Evolutionary conservation across 2,113 vertebrate species (phyloP).

Genomic region (Gorsachius goisagi): DNA sequence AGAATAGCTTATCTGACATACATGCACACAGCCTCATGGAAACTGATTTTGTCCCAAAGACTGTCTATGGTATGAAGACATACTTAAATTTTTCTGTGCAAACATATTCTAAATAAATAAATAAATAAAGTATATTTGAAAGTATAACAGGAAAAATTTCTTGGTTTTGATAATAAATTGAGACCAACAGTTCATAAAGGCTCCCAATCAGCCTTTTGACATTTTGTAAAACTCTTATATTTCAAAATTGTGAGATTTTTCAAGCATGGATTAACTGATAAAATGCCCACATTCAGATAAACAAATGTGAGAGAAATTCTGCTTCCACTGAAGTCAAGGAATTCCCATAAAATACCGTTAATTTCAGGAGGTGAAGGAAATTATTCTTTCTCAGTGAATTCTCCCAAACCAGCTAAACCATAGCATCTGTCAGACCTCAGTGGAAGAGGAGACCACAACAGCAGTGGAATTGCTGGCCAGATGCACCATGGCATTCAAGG

Average conservation of each 20-base stretch:
- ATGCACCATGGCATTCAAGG: not conserved
- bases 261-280: not conserved
- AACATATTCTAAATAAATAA: not conserved
- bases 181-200: not conserved
- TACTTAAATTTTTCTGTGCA: not conserved
- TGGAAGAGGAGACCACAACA: not conserved
- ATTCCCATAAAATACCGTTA: not conserved
- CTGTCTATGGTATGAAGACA: not conserved
- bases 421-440: not conserved
- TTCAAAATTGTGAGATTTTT: not conserved
- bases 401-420: not conserved
- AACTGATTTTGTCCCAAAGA: not conserved
- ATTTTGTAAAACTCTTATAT: not conserved
- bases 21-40: not conserved
- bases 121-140: not conserved
- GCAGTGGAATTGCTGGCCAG: not conserved
- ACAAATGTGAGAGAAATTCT: not conserved
- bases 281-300: not conserved
- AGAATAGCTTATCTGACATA: not conserved
- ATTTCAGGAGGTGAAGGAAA: not conserved
- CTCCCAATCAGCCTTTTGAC: not conserved
- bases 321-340: not conserved
- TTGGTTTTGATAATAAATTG: not conserved
- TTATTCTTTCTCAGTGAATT: not conserved
- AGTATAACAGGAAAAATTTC: not conserved